A percentile compares a stretch with the other conserved stretches of the same genome.
Conservation (phyloP, 2,888 invertebrate species). For the Eupsilia transversa region DNA sequence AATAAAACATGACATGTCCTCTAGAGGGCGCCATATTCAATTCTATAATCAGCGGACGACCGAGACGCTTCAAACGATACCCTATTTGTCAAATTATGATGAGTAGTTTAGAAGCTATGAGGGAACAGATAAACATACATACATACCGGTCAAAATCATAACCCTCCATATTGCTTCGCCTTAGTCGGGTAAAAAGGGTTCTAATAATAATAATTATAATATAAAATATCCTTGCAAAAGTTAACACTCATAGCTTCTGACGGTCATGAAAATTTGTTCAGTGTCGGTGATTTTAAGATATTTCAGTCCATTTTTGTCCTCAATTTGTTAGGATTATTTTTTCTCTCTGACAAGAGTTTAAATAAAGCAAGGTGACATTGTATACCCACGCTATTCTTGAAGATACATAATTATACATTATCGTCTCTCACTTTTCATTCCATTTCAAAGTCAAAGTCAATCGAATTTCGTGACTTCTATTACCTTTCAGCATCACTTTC, state of each 20-base stretch:
- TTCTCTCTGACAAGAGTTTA: no score
- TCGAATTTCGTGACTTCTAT: conserved; percentile 15
- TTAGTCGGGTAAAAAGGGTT: no score
- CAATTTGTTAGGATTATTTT: background rate
- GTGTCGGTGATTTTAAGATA: no score
- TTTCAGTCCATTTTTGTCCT: background rate
- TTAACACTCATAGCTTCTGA: background rate
- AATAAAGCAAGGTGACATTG: background rate
- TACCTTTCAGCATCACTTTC: conserved; percentile 5
- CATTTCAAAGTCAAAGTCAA: conserved; percentile 33
- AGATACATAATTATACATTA: background rate
- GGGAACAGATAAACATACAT: no score
- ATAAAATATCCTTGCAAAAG: background rate
- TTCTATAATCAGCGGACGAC: no score
- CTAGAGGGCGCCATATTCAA: no score
- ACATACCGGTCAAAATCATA: no score
- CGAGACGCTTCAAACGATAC: no score
- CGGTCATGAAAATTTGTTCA: background rate
- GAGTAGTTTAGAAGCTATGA: no score
- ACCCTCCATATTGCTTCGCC: no score
- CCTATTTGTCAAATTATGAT: no score
- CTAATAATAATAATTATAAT: background rate
- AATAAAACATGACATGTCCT: no score
- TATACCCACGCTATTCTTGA: background rate
- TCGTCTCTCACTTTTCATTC: background rate